Conservation (phyloP, 2,888 invertebrate species). For the Aleiodes alternator region DNA sequence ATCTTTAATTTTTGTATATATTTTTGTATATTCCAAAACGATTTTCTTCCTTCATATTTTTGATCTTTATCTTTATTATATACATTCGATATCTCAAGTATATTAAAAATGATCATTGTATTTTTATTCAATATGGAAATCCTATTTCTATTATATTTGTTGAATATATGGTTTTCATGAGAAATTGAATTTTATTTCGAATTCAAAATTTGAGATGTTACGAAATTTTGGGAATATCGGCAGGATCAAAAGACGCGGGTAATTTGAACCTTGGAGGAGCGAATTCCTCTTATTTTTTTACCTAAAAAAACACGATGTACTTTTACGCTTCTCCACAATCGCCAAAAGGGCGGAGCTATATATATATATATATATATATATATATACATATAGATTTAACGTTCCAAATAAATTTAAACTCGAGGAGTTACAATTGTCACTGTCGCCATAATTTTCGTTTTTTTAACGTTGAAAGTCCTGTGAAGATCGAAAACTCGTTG, state of each 20-base stretch:
- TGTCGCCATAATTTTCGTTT: conserved; percentile 32
- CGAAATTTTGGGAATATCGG: too few species aligned
- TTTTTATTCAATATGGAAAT: too few species aligned
- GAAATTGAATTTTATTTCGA: too few species aligned
- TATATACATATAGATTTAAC: conserved; percentile 15
- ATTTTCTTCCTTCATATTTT: too few species aligned
- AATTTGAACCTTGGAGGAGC: background rate
- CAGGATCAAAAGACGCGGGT: background rate
- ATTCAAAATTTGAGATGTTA: too few species aligned
- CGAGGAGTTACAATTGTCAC: conserved; percentile 60
- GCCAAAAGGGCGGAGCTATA: conserved; percentile 18
- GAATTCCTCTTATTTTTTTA: background rate
- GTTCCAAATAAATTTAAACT: conserved; percentile 4
- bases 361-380: conserved; percentile 15
- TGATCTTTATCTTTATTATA: too few species aligned
- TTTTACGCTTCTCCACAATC: conserved; percentile 9
- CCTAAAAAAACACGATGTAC: conserved; percentile 12
- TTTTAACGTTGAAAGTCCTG: conserved; percentile 53
- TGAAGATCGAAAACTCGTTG: conserved; percentile 43
- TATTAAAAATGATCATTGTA: too few species aligned
- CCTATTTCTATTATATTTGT: too few species aligned
- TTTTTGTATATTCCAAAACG: too few species aligned
- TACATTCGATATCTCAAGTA: too few species aligned
- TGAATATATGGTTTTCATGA: too few species aligned
- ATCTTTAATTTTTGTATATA: too few species aligned